Percentiles rank a stretch among this genome's conserved stretches.
phyloP scores from a whole-genome alignment of 1,140 invertebrate genomes.

The Pogonognathellus flavescens region DNA sequence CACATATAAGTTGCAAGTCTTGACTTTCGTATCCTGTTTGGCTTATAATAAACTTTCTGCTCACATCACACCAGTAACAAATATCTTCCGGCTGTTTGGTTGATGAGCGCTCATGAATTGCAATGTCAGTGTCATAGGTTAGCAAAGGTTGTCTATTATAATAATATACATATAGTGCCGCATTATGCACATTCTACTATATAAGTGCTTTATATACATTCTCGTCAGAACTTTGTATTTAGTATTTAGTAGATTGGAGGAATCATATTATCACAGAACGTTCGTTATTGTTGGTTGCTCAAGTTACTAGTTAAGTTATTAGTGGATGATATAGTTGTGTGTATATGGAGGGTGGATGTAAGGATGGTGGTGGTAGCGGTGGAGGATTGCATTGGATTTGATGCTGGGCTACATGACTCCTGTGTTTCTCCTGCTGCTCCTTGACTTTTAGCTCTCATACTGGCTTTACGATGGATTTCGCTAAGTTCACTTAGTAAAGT shows the following conservation, averaged over 20 bases:
- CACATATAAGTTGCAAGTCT: not conserved
- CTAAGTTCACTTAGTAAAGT: not conserved
- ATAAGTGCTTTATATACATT: too few relatives aligned
- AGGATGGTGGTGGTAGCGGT: not conserved
- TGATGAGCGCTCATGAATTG: conserved; percentile 44
- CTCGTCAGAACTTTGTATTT: too few relatives aligned
- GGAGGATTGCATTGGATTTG: not conserved
- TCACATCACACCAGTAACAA: conserved; percentile 17
- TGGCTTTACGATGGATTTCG: not conserved
- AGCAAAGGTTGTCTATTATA: not conserved
- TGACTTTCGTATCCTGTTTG: conserved; percentile 37
- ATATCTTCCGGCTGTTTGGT: conserved; percentile 30
- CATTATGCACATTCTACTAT: not conserved
- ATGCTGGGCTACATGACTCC: not conserved
- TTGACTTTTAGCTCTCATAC: not conserved
- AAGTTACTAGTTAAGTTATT: conserved; percentile 32
- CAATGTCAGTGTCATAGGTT: conserved; percentile 40
- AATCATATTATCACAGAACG: too few relatives aligned
- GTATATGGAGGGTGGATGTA: too few relatives aligned
- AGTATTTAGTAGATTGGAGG: not conserved
- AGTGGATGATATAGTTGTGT: conserved; percentile 16
- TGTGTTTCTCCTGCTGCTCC: not conserved
- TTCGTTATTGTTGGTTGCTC: not conserved
- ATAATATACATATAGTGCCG: too few relatives aligned
- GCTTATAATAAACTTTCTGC: not conserved